These are phyloP conservation scores for Bhutanitis thaidina DNA, from an alignment of 2,888 invertebrate genomes.

Conservation along the genomic window DNA sequence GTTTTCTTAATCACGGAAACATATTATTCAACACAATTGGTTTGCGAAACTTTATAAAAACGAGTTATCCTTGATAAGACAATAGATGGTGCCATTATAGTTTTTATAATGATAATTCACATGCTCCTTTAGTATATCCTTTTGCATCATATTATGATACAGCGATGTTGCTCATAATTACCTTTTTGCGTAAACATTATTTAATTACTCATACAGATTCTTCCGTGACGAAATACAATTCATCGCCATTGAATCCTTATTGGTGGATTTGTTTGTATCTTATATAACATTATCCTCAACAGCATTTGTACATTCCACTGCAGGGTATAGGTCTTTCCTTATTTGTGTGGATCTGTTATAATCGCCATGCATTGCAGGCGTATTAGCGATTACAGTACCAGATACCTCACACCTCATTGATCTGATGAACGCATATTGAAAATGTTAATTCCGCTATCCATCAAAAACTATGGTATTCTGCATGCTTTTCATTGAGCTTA, in stretches of 20 bases:
- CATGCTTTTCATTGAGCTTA: too few relatives aligned
- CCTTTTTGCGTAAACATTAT: slow-evolving; percentile 16
- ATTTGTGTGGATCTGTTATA: too few relatives aligned
- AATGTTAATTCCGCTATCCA: too few relatives aligned
- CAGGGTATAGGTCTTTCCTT: too few relatives aligned
- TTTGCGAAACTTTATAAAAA: slow-evolving; percentile 58
- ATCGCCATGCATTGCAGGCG: too few relatives aligned
- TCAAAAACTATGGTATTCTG: too few relatives aligned
- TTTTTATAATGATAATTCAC: slow-evolving; percentile 66
- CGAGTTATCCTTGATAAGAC: slow-evolving; percentile 67
- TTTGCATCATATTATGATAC: slow-evolving; percentile 39
- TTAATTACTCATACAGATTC: slow-evolving; percentile 12
- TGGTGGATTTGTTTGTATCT: not conserved
- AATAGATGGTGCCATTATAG: slow-evolving; percentile 57
- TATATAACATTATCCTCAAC: not conserved
- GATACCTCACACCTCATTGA: too few relatives aligned
- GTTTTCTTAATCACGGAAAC: slow-evolving; percentile 58
- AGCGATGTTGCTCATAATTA: slow-evolving; percentile 28
- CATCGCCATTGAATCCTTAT: not conserved
- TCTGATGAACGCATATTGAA: too few relatives aligned
- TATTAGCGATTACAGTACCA: too few relatives aligned
- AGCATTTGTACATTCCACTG: too few relatives aligned
- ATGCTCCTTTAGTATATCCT: slow-evolving; percentile 51
- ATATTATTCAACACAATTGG: slow-evolving; percentile 39
- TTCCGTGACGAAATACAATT: slow-evolving; percentile 15